These are phyloP conservation scores for Corbicula japonica DNA, from an alignment of 2,888 invertebrate genomes.

Conservation along the genomic window DNA sequence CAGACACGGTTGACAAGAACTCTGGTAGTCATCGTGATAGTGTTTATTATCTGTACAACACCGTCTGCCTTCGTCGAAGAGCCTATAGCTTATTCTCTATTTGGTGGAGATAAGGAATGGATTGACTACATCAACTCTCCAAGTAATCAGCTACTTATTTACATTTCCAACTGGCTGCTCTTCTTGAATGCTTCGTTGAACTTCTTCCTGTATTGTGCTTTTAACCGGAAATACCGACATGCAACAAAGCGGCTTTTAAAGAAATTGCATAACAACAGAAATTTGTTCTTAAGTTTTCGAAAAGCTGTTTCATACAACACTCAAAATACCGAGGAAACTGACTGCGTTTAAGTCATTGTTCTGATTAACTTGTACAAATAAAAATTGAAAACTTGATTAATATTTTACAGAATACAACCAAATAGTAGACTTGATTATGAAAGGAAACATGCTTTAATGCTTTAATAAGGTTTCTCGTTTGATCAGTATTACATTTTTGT, in stretches of 20 bases:
- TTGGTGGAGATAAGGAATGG: conserved; percentile 55
- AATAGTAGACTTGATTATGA: too few species aligned
- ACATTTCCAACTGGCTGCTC: conserved; percentile 78
- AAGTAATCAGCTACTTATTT: conserved; percentile 62
- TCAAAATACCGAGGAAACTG: too few species aligned
- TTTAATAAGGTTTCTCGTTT: too few species aligned
- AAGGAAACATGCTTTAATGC: too few species aligned
- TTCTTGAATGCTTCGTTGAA: conserved; percentile 81
- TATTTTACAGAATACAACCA: too few species aligned
- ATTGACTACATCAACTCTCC: conserved; percentile 65
- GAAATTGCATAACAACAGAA: conserved; percentile 11
- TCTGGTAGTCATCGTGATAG: conserved; percentile 79
- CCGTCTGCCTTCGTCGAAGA: conserved; percentile 81
- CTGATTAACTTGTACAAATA: too few species aligned
- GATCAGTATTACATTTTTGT: too few species aligned
- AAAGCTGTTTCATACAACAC: too few species aligned
- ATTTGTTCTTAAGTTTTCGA: too few species aligned
- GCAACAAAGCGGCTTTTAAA: conserved; percentile 41
- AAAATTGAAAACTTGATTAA: too few species aligned
- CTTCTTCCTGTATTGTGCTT: conserved; percentile 83
- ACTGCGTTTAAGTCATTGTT: too few species aligned
- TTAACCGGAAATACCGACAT: conserved; percentile 77
- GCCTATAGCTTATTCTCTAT: conserved; percentile 74
- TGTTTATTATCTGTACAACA: conserved; percentile 80
- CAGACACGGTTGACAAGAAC: conserved; percentile 81